Evolutionary conservation across 2,113 vertebrate genomes (phyloP).

Genomic region (Pygathrix nemaeus): DNA sequence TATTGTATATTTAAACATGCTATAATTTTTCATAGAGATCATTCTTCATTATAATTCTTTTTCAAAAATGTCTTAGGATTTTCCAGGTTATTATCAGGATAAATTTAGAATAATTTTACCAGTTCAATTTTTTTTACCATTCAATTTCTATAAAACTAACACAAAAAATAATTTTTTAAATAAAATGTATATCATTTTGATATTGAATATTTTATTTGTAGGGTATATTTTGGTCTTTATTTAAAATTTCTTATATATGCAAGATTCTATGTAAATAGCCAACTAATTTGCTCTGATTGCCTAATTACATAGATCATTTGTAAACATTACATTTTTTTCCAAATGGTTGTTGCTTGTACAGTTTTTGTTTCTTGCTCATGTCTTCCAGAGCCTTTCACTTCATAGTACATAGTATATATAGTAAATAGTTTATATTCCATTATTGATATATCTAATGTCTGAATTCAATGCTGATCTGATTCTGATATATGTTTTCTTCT

Average conservation of each 20-base stretch:
- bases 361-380: not conserved
- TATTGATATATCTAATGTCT: not conserved
- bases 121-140: not conserved
- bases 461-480: not conserved
- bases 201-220: not conserved
- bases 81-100: not conserved
- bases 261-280: not conserved
- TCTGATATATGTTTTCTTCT: not conserved
- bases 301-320: not conserved
- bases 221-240: too few relatives aligned
- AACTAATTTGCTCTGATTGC: not conserved
- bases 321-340: not conserved
- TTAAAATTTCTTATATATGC: not conserved
- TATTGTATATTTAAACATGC: not conserved
- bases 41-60: not conserved
- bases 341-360: not conserved
- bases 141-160: not conserved
- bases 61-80: not conserved
- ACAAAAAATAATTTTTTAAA: not conserved
- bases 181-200: not conserved
- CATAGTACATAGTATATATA: not conserved
- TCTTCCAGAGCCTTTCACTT: not conserved
- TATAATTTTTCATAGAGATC: not conserved
- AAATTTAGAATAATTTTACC: not conserved
- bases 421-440: not conserved